Evolutionary conservation across 2,888 invertebrate genomes (phyloP).

Genomic region (Apoda limacodes): DNA sequence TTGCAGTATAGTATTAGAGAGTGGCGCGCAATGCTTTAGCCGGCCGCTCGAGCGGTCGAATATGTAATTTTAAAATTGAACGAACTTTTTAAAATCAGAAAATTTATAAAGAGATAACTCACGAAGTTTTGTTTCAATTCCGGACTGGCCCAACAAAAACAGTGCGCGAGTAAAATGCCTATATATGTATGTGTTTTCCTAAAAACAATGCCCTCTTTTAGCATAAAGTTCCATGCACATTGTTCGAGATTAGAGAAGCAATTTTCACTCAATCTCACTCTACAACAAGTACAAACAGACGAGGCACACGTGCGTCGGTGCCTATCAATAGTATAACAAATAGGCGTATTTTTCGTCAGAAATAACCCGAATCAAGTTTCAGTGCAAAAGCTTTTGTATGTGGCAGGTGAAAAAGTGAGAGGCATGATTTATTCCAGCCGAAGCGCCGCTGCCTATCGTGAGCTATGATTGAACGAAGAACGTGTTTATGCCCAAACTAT

Average conservation of each 20-base stretch:
- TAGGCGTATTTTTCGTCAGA: conserved; percentile 69
- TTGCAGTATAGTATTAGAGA: too few species aligned
- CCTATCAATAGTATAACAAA: conserved; percentile 66
- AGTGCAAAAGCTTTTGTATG: conserved; percentile 66
- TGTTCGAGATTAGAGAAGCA: conserved; percentile 57
- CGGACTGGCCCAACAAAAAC: too few species aligned
- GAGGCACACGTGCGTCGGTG: conserved; percentile 59
- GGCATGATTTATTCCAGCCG: conserved; percentile 63
- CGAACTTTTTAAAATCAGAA: too few species aligned
- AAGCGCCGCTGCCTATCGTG: conserved; percentile 58
- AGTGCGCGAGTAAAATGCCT: too few species aligned
- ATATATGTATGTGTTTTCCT: too few species aligned
- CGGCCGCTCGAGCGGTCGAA: too few species aligned
- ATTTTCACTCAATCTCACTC: conserved; percentile 65
- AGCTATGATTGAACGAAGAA: conserved; percentile 62
- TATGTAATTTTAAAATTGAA: too few species aligned
- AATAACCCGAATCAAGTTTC: conserved; percentile 70
- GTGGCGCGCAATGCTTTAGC: too few species aligned
- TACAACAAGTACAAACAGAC: conserved; percentile 66
- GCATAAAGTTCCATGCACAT: conserved; percentile 61
- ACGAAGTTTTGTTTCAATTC: too few species aligned
- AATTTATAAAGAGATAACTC: too few species aligned
- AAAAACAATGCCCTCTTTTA: conserved; percentile 22
- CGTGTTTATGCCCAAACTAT: conserved; percentile 63
- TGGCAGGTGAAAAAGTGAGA: conserved; percentile 70